Conservation (phyloP, 2,113 vertebrate species). For the Vulpes vulpes region DNA sequence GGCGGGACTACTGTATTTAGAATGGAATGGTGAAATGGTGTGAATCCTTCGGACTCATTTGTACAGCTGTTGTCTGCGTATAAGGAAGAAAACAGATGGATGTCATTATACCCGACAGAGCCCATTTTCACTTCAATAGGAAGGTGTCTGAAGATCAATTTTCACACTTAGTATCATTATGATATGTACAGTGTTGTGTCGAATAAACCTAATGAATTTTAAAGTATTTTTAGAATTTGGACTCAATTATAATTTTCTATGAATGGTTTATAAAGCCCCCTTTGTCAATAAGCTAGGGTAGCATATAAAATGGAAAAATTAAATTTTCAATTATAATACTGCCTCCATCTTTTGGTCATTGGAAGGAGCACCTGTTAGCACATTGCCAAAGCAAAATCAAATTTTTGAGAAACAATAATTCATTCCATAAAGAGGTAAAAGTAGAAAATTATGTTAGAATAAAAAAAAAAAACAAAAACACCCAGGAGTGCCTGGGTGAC, state of each 20-base stretch:
- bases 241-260: slow-evolving; percentile 42
- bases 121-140: neutral
- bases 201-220: slow-evolving; percentile 60
- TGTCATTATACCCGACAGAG: slow-evolving; percentile 17
- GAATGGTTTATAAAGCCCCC: slow-evolving; percentile 21
- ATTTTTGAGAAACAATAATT: slow-evolving; percentile 6
- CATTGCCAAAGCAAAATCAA: neutral
- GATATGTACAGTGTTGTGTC: neutral
- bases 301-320: neutral
- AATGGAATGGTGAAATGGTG: slow-evolving; percentile 37
- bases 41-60: neutral
- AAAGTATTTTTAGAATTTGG: slow-evolving; percentile 50
- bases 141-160: slow-evolving; percentile 32
- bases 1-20: neutral
- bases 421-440: neutral
- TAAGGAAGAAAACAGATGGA: neutral
- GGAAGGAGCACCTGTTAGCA: neutral
- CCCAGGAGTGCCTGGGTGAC: neutral
- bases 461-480: too few species aligned
- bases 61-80: neutral
- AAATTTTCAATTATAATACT: neutral
- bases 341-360: neutral
- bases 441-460: neutral
- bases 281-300: neutral
- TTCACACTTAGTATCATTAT: slow-evolving; percentile 23